phyloP scores from a whole-genome alignment of 2,797 vertebrate genomes.

The Scomberomorus guttatus region DNA sequence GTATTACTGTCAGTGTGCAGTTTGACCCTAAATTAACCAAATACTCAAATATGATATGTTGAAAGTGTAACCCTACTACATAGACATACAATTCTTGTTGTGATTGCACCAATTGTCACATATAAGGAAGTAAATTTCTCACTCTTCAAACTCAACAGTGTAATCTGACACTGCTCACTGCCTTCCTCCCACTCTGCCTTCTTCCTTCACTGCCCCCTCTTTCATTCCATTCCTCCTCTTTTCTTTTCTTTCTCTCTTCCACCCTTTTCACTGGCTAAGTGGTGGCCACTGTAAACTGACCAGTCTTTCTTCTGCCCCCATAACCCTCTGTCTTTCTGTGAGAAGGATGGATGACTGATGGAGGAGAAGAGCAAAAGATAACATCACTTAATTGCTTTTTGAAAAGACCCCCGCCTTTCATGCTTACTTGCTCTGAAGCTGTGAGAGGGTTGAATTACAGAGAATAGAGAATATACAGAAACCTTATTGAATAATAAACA shows the following conservation, averaged over 20 bases:
- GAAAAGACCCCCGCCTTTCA: slow-evolving; percentile 31
- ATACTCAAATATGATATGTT: neutral
- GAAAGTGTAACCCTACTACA: neutral
- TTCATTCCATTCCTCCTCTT: slow-evolving; percentile 24
- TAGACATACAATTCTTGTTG: neutral
- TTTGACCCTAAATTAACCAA: neutral
- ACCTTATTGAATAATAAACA: neutral
- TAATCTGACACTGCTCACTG: slow-evolving; percentile 53
- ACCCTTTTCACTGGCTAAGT: slow-evolving; percentile 53
- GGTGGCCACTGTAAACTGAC: slow-evolving; percentile 62
- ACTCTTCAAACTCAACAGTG: slow-evolving; percentile 27
- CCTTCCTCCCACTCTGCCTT: slow-evolving; percentile 26
- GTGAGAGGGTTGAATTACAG: neutral
- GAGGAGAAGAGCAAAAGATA: slow-evolving; percentile 49
- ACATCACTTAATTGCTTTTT: slow-evolving; percentile 55
- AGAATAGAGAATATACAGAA: neutral
- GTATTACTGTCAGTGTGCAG: neutral
- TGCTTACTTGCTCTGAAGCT: slow-evolving; percentile 1
- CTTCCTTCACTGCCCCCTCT: slow-evolving; percentile 18
- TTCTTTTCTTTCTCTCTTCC: slow-evolving; percentile 1
- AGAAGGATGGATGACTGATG: slow-evolving; percentile 35
- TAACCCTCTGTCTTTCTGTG: slow-evolving; percentile 29
- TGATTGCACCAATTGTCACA: slow-evolving; percentile 4
- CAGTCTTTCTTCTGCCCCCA: slow-evolving; percentile 47
- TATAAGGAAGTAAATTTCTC: slow-evolving; percentile 32